A percentile compares a stretch with the other conserved stretches of the same genome.
Conservation (phyloP, 2,888 invertebrate species). For the Schizaphis graminum region DNA sequence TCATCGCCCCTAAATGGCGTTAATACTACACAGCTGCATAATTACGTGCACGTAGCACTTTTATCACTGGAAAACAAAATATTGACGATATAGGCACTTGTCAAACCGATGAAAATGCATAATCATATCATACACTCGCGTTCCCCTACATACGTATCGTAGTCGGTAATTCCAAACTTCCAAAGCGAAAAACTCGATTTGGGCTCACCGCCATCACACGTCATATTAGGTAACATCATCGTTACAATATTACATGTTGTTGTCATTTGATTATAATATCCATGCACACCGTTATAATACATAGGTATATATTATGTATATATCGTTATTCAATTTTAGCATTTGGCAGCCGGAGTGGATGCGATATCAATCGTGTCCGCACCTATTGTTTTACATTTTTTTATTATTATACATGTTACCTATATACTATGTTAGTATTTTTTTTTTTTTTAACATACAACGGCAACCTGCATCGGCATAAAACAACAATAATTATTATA, state of each 20-base stretch:
- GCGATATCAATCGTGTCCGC: not conserved
- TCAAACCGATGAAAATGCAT: not conserved
- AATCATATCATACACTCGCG: not conserved
- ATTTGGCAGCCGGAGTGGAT: not conserved
- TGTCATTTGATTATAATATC: not conserved
- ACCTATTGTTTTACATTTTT: not conserved
- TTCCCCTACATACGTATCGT: not conserved
- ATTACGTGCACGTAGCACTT: not conserved
- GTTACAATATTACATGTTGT: not conserved
- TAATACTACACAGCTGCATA: not conserved
- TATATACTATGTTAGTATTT: not conserved
- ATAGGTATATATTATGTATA: not conserved
- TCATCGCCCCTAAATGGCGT: not conserved
- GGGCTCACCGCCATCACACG: not conserved
- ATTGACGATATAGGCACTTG: not conserved
- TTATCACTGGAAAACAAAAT: not conserved
- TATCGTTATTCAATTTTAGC: not conserved
- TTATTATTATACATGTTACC: not conserved
- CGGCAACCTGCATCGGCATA: not conserved
- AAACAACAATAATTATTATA: conserved; percentile 9
- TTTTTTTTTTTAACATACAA: not conserved
- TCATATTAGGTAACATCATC: not conserved
- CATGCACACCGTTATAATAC: not conserved
- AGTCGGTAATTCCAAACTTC: not conserved
- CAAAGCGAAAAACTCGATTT: conserved; percentile 8